Conservation (phyloP, 2,113 vertebrate genomes). For the Sinocyclocheilus anophthalmus region DNA sequence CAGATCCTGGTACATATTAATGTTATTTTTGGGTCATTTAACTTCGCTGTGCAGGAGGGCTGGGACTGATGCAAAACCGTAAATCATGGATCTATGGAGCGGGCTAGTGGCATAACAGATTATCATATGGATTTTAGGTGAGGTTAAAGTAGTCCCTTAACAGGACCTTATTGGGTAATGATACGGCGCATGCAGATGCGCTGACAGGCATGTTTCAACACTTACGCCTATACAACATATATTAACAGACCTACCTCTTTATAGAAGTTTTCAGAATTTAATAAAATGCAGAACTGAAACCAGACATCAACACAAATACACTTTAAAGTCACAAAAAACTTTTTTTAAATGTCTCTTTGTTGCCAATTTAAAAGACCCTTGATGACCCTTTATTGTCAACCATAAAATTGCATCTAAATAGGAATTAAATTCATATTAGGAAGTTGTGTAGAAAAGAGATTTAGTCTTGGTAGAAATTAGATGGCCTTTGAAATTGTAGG, state of each 20-base stretch:
- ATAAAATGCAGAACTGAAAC: not conserved
- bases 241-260: not conserved
- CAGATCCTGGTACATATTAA: conserved; percentile 72
- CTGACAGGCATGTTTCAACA: conserved; percentile 1
- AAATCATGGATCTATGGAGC: conserved; percentile 77
- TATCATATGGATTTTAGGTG: conserved; percentile 67
- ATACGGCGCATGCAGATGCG: conserved; percentile 61
- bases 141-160: conserved; percentile 12
- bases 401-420: not conserved
- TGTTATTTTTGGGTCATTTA: conserved; percentile 82
- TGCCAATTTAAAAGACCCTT: not conserved
- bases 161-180: conserved; percentile 8
- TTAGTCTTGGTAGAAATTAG: not conserved
- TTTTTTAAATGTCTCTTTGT: not conserved
- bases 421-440: not conserved
- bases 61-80: conserved; percentile 73
- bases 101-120: conserved; percentile 77
- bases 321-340: not conserved
- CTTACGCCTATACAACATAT: not conserved
- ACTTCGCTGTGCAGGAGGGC: conserved; percentile 73
- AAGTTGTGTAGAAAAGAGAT: not conserved
- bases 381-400: not conserved
- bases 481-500: not conserved
- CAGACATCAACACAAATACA: not conserved
- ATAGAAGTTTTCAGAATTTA: not conserved